Percentiles rank a stretch among this genome's conserved stretches.
Conservation (phyloP, 2,797 vertebrate genomes). For the Ciconia nigra region DNA sequence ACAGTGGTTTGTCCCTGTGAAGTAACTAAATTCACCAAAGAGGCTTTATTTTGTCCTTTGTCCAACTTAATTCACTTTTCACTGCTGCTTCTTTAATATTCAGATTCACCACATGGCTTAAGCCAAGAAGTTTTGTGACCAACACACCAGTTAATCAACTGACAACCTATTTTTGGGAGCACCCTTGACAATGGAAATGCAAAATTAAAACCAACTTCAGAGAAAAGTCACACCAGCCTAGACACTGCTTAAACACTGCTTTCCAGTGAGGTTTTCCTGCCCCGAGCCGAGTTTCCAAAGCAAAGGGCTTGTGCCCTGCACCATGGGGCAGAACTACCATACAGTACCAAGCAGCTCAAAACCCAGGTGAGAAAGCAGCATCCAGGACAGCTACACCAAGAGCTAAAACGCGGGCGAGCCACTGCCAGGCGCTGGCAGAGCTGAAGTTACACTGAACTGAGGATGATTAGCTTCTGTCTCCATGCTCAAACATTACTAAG, state of each 20-base stretch:
- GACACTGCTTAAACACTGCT: rapidly evolving
- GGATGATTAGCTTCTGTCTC: background rate
- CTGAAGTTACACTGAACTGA: background rate
- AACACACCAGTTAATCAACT: background rate
- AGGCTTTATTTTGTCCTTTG: background rate
- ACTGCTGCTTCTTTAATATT: background rate
- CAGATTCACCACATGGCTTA: background rate
- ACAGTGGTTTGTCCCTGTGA: background rate
- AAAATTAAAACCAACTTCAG: background rate
- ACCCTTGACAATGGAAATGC: background rate
- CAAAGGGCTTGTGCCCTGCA: background rate
- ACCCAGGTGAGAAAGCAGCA: background rate
- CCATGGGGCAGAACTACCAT: rapidly evolving
- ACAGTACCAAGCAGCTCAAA: background rate
- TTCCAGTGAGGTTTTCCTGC: background rate
- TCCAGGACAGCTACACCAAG: rapidly evolving
- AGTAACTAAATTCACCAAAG: background rate
- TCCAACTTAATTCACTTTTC: background rate
- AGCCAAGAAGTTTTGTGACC: background rate
- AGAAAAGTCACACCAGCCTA: rapidly evolving
- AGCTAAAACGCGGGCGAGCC: rapidly evolving
- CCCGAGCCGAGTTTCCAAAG: background rate
- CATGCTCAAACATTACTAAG: background rate
- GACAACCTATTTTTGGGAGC: background rate
- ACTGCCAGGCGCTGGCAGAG: rapidly evolving